A percentile compares a stretch with the other conserved stretches of the same genome.
These are phyloP conservation scores for Labeo calbasu DNA, from an alignment of 2,797 vertebrate genomes.

Conservation along the genomic window DNA sequence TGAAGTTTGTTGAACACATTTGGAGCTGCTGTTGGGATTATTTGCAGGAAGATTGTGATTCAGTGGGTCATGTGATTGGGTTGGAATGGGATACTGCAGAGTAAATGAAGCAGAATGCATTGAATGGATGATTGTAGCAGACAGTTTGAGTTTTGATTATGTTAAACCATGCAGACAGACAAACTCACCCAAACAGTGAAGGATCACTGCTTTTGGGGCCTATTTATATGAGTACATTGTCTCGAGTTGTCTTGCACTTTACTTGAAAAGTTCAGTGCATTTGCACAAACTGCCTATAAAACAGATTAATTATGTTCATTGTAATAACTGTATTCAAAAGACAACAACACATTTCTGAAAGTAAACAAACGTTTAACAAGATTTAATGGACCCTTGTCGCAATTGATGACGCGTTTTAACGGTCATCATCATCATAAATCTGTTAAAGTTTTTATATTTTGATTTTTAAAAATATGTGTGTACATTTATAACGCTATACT, in stretches of 20 bases:
- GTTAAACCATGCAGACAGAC: neutral
- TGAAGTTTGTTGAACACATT: neutral
- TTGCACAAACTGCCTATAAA: neutral
- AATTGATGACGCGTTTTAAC: too few species aligned
- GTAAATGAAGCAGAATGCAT: conserved; percentile 1
- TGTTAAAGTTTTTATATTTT: too few species aligned
- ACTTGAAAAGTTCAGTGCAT: neutral
- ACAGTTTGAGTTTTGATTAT: neutral
- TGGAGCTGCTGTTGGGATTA: neutral
- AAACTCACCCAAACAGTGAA: neutral
- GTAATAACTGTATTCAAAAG: neutral
- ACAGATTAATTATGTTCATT: neutral
- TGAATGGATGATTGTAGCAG: conserved; percentile 3
- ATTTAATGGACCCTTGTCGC: too few species aligned
- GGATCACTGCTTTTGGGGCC: neutral
- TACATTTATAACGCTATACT: too few species aligned
- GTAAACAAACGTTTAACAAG: neutral
- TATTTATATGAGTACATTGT: neutral
- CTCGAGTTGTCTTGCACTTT: neutral
- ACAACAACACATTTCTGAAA: neutral
- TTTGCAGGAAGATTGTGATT: neutral
- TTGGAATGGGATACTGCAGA: neutral
- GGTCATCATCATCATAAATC: too few species aligned
- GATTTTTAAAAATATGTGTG: too few species aligned
- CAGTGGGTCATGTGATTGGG: neutral